Conservation (phyloP, 2,113 vertebrate species). For the Nerophis ophidion region DNA sequence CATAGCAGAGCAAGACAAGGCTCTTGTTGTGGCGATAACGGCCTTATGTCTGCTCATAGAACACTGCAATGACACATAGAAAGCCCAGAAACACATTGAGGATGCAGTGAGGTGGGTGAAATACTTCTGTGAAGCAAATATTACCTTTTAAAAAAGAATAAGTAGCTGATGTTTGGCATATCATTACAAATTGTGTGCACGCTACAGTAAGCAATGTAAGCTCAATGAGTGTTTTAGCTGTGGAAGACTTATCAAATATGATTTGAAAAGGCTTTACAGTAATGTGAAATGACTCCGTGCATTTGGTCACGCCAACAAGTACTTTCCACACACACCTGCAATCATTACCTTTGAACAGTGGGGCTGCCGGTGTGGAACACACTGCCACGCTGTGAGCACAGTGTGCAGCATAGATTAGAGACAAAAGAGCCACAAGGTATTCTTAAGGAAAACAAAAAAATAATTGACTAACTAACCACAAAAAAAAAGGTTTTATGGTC, state of each 20-base stretch:
- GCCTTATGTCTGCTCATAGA: conserved; percentile 58
- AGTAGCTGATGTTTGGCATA: too few relatives aligned
- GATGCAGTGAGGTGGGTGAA: conserved; percentile 4
- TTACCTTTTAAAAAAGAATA: conserved; percentile 1
- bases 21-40: conserved; percentile 57
- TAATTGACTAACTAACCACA: conserved; percentile 11
- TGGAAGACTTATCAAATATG: conserved; percentile 24
- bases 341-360: conserved; percentile 54
- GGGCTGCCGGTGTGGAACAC: conserved; percentile 47
- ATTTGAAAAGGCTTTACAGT: conserved; percentile 7
- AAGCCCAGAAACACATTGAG: conserved; percentile 23
- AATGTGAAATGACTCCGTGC: conserved; percentile 37
- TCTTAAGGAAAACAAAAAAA: conserved; percentile 26
- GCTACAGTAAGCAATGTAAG: neutral
- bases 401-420: conserved; percentile 40
- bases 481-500: neutral
- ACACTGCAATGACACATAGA: conserved; percentile 45
- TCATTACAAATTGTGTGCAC: neutral
- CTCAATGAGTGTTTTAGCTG: neutral
- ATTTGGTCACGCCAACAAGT: conserved; percentile 57
- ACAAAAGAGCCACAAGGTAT: conserved; percentile 22
- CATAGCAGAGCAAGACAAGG: conserved; percentile 60
- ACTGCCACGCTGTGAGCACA: conserved; percentile 49
- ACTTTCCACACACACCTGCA: conserved; percentile 57
- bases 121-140: conserved; percentile 14